Conservation (phyloP, 1,140 invertebrate genomes). For the Laupala kohalensis region DNA sequence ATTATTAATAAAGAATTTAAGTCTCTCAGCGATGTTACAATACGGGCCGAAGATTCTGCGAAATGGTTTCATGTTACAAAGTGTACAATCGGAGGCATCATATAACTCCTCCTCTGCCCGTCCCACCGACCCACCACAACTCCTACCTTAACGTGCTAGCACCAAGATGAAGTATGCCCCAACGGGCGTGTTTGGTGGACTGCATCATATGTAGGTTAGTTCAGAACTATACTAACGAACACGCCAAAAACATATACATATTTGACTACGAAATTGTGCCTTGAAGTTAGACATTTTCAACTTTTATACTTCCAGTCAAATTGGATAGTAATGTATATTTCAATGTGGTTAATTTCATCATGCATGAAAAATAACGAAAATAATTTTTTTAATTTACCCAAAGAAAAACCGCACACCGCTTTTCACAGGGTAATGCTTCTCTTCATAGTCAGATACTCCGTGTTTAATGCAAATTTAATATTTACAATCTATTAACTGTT, state of each 20-base stretch:
- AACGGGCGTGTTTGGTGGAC: background rate
- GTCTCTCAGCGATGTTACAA: background rate
- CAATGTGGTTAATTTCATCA: too few species aligned
- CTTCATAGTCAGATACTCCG: too few species aligned
- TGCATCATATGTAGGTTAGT: background rate
- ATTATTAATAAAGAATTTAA: background rate
- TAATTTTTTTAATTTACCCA: too few species aligned
- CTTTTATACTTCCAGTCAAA: background rate
- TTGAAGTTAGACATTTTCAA: background rate
- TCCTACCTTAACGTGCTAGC: background rate
- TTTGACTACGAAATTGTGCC: background rate
- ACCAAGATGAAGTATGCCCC: background rate
- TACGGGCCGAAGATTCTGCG: background rate
- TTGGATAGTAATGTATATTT: too few species aligned
- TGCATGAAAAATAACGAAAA: too few species aligned
- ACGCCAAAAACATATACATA: background rate
- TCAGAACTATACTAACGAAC: background rate
- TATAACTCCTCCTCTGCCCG: background rate
- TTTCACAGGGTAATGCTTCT: too few species aligned
- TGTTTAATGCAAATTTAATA: too few species aligned
- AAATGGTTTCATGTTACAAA: background rate
- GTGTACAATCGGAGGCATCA: background rate
- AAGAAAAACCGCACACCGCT: too few species aligned
- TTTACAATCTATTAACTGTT: too few species aligned
- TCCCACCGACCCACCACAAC: background rate